Percentiles rank a stretch among this genome's conserved stretches.
These are phyloP conservation scores for Apis mellifera DNA, from an alignment of 1,140 invertebrate species.

Conservation along the genomic window DNA sequence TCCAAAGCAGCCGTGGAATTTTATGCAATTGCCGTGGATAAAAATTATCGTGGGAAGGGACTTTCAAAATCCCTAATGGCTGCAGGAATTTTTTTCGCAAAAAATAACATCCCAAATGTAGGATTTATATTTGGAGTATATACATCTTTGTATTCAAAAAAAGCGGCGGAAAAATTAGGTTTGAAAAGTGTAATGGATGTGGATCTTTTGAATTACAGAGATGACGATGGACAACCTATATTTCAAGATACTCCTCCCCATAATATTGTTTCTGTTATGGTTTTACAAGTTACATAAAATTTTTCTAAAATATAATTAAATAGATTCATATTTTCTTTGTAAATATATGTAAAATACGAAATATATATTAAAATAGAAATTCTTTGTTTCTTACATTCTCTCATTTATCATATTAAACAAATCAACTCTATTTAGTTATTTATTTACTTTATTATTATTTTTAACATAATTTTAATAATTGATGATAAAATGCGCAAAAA, in stretches of 20 bases:
- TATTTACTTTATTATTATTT: neutral
- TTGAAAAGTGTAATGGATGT: conserved; percentile 49
- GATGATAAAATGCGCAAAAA: neutral
- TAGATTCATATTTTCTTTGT: no score
- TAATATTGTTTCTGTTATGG: conserved; percentile 57
- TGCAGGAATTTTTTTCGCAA: conserved; percentile 37
- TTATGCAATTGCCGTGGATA: conserved; percentile 59
- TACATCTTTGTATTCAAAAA: conserved; percentile 62
- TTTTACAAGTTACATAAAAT: neutral
- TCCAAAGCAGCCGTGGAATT: conserved; percentile 52
- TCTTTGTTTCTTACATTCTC: no score
- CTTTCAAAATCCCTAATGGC: conserved; percentile 40
- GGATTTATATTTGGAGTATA: conserved; percentile 62
- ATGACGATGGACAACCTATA: conserved; percentile 23
- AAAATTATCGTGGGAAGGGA: conserved; percentile 51
- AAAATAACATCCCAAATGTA: neutral
- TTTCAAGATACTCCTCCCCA: conserved; percentile 46
- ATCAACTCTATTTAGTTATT: neutral
- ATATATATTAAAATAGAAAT: no score
- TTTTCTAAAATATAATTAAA: neutral
- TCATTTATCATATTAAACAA: no score
- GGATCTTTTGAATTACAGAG: conserved; percentile 53
- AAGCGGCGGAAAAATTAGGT: conserved; percentile 47
- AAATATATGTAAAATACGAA: no score
- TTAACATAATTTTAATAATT: neutral